These are phyloP conservation scores for Boulengerochromis microlepis DNA, from an alignment of 2,113 vertebrate genomes.

Conservation along the genomic window DNA sequence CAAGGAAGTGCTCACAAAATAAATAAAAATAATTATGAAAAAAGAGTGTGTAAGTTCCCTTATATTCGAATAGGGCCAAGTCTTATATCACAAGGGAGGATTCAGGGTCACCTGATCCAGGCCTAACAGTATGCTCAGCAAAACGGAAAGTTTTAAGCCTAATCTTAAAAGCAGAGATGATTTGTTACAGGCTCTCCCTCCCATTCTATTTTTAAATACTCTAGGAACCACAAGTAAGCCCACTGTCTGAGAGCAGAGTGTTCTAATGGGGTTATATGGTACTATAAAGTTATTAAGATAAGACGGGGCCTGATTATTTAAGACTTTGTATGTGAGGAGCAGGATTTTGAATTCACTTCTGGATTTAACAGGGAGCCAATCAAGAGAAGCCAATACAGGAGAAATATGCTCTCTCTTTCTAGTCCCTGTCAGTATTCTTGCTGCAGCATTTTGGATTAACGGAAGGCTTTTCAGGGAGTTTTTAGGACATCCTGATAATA, in stretches of 20 bases:
- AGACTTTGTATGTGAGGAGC: not conserved
- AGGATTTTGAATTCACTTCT: not conserved
- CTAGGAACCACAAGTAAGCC: not conserved
- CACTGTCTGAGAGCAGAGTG: not conserved
- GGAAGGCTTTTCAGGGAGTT: not conserved
- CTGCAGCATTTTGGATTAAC: not conserved
- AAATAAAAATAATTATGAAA: fast-evolving
- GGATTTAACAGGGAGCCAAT: not conserved
- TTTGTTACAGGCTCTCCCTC: not conserved
- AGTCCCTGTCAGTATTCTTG: not conserved
- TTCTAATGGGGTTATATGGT: not conserved
- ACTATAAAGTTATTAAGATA: not conserved
- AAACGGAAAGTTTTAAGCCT: not conserved
- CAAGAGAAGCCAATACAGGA: not conserved
- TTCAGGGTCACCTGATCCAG: not conserved
- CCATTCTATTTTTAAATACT: not conserved
- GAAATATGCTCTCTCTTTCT: not conserved
- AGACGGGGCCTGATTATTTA: not conserved
- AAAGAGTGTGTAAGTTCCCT: not conserved
- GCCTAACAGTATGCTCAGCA: not conserved
- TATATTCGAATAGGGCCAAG: fast-evolving
- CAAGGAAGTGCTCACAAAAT: not conserved
- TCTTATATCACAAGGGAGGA: not conserved
- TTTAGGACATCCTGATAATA: not conserved
- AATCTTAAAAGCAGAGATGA: not conserved